Base-by-base conservation (phyloP, 2,888 invertebrate species). In the Drosophila histrio region DNA sequence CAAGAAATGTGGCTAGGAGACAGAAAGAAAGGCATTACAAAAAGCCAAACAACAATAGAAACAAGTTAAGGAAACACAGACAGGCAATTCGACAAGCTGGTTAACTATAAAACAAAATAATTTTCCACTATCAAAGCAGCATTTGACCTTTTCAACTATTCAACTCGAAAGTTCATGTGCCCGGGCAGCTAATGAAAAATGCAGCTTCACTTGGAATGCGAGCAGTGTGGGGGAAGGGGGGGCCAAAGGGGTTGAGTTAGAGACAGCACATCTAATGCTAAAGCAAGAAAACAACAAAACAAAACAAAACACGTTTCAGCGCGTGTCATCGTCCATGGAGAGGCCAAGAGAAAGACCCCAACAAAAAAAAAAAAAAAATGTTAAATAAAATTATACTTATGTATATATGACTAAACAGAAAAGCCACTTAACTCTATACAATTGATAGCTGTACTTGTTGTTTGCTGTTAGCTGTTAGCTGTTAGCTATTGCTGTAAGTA, bases 271-370 rank as follows among this genome's bases (percentile, higher is more conserved):
- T 70, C 76, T 64, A 73, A 81, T 81, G 62, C 59, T 59, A 54
- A 43, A 21, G 28, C 46, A 17, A 53, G 52, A 44, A 72, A 43
- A 39, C 15, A 46, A 13, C 24, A 43, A 39, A 21, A 52, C n/a
- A 21, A 38, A 66, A 32, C 28, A 54, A 88, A 86, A 86, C 88
- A 82, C 47, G 88, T 86, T 88, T 71, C 63, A 69, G 50, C 81
- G 87, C 84, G 87, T 82, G 81, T 82, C 81, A 84, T 70, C 88
- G 79, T 71, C 71, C 83, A 83, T 60, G 60, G 36, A 63, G 73
- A 66, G 77, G 80, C 77, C 77, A 71, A 86, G 72, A 79, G 87
- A 88, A 80, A 80, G 80, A 81, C 88, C 88, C 75, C 88, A 39
- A 41, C 38, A 19, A 28, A 43, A 43, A 36, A 58, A 34, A 22